phyloP scores from a whole-genome alignment of 2,888 invertebrate species.

The Leucophenga maculata region DNA sequence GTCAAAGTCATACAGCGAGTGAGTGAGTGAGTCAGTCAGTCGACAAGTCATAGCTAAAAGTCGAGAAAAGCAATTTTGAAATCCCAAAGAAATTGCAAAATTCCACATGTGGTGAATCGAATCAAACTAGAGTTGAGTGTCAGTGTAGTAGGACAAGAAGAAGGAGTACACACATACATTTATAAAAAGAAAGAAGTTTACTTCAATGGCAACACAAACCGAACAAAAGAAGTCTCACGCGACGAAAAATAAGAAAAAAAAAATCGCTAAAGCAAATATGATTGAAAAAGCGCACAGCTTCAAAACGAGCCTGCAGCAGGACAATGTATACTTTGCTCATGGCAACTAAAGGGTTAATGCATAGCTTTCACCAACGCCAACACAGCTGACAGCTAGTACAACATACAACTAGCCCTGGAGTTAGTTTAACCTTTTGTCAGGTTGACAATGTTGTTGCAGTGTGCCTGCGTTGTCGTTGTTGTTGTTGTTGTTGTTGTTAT shows the following conservation, averaged over 20 bases:
- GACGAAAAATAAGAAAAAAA: slow-evolving; percentile 54
- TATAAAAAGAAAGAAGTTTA: background rate
- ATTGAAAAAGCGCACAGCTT: slow-evolving; percentile 44
- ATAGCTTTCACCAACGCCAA: slow-evolving; percentile 9
- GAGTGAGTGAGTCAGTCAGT: slow-evolving; percentile 11
- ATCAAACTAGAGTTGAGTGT: background rate
- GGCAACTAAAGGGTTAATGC: slow-evolving; percentile 12
- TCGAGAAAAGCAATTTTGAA: slow-evolving; percentile 66
- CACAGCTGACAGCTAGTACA: slow-evolving; percentile 26
- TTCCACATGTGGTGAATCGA: slow-evolving; percentile 57
- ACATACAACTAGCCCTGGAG: slow-evolving; percentile 27
- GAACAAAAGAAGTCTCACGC: background rate
- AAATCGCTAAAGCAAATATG: slow-evolving; percentile 43
- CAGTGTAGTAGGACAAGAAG: background rate
- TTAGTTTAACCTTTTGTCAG: slow-evolving; percentile 30
- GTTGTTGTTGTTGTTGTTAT: background rate
- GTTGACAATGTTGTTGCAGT: slow-evolving; percentile 23
- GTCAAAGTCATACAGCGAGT: slow-evolving; percentile 27
- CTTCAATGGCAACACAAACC: slow-evolving; percentile 39
- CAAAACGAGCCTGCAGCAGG: too few species aligned
- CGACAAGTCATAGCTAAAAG: slow-evolving; percentile 40
- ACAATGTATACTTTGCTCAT: background rate
- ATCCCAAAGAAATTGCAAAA: slow-evolving; percentile 66
- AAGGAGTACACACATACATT: too few species aligned
- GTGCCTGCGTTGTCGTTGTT: background rate